A percentile compares a stretch with the other conserved stretches of the same genome.
Conservation (phyloP, 2,888 invertebrate species). For the Bombylius major region DNA sequence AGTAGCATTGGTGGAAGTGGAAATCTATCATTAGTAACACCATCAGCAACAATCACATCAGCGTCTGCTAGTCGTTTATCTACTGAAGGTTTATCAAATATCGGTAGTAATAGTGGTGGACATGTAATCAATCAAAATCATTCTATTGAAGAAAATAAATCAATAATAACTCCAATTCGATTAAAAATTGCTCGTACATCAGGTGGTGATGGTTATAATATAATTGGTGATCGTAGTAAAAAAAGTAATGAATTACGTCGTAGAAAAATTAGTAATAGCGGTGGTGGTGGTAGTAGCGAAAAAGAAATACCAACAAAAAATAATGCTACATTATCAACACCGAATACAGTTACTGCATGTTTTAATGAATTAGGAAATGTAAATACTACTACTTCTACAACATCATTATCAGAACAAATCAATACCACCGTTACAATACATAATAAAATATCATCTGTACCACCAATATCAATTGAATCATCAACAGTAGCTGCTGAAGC, state of each 20-base stretch:
- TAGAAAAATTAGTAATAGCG: constrained; percentile 4
- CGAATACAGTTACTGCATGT: neutral
- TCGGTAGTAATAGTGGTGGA: constrained; percentile 39
- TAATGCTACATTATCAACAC: constrained; percentile 4
- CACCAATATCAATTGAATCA: no score
- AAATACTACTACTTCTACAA: no score
- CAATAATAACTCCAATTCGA: constrained; percentile 62
- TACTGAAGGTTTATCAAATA: constrained; percentile 31
- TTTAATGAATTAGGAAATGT: no score
- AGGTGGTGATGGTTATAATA: constrained; percentile 51
- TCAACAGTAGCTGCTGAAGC: no score
- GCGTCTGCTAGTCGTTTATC: neutral
- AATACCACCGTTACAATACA: no score
- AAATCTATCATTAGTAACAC: neutral
- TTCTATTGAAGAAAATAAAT: constrained; percentile 37
- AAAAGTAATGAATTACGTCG: neutral
- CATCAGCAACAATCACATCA: neutral
- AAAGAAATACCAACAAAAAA: constrained; percentile 9
- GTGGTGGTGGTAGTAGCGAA: constrained; percentile 14
- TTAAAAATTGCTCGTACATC: constrained; percentile 73
- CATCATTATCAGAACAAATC: no score
- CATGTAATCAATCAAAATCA: constrained; percentile 36
- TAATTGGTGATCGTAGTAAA: constrained; percentile 22
- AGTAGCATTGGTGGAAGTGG: neutral
- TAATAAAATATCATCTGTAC: no score